A percentile compares a stretch with the other conserved stretches of the same genome.
Conservation (phyloP, 2,888 invertebrate species). For the Rosalia funebris region DNA sequence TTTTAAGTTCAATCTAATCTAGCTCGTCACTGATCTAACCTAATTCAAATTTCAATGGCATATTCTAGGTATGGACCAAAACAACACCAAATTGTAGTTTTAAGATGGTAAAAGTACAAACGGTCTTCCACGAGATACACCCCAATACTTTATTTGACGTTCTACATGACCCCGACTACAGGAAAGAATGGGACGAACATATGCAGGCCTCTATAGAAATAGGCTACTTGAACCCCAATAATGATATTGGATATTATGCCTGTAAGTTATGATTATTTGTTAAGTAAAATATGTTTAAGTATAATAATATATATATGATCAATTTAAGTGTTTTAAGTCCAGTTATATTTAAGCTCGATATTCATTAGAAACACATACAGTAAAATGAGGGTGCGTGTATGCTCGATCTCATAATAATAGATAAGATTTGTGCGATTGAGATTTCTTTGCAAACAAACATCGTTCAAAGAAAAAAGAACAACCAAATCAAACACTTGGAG, state of each 20-base stretch:
- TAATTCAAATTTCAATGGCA: not conserved
- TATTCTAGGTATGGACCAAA: slow-evolving; percentile 70
- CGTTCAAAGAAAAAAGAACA: no score
- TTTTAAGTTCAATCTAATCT: no score
- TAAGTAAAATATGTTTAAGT: not conserved
- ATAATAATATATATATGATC: not conserved
- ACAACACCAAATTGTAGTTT: slow-evolving; percentile 69
- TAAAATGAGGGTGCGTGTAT: no score
- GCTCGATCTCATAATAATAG: no score
- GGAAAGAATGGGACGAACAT: slow-evolving; percentile 90
- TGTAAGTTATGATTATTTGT: no score
- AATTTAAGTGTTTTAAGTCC: no score
- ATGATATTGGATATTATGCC: slow-evolving; percentile 92
- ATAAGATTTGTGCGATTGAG: no score
- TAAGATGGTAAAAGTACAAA: slow-evolving; percentile 74
- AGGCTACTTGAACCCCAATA: slow-evolving; percentile 90
- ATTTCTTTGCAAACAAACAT: no score
- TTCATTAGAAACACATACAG: no score
- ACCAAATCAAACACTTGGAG: no score
- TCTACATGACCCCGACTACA: slow-evolving; percentile 88
- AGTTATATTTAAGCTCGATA: no score
- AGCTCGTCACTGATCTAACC: no score
- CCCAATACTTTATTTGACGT: slow-evolving; percentile 86
- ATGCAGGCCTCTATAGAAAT: slow-evolving; percentile 89
- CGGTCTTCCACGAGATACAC: slow-evolving; percentile 77